A percentile compares a stretch with the other conserved stretches of the same genome.
phyloP scores from a whole-genome alignment of 2,797 vertebrate species.

The Phrynocephalus vlangalii region DNA sequence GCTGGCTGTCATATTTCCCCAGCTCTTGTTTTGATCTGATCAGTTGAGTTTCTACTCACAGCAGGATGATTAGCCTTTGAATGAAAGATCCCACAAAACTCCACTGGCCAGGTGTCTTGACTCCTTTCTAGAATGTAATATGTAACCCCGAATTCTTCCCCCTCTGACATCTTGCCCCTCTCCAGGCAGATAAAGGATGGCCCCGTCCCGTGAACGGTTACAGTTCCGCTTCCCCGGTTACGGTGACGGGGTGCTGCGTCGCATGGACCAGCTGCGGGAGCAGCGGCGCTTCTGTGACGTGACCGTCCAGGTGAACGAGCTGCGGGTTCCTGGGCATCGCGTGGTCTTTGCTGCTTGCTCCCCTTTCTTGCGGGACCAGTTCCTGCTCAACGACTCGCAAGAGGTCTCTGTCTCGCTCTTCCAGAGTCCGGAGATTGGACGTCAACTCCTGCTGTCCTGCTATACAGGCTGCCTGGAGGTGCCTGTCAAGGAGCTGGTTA shows the following conservation, averaged over 20 bases:
- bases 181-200: conserved; percentile 6
- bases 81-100: neutral
- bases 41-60: too few relatives aligned
- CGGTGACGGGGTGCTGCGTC: conserved; percentile 22
- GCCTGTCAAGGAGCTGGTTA: conserved; percentile 39
- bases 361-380: conserved; percentile 53
- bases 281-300: conserved; percentile 53
- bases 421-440: conserved; percentile 33
- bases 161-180: neutral
- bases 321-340: conserved; percentile 44
- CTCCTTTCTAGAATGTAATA: neutral
- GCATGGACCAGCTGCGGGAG: conserved; percentile 50
- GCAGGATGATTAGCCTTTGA: neutral
- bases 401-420: conserved; percentile 39
- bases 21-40: neutral
- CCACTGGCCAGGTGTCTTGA: neutral
- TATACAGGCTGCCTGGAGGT: conserved; percentile 46
- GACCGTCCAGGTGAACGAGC: conserved; percentile 40
- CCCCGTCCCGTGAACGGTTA: conserved; percentile 9
- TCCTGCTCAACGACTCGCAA: conserved; percentile 36
- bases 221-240: conserved; percentile 43
- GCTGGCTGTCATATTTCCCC: too few relatives aligned
- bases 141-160: neutral
- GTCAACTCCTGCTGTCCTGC: conserved; percentile 46
- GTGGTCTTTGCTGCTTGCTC: conserved; percentile 57